Evolutionary conservation across 2,888 invertebrate genomes (phyloP), one percentile per base, ranked within the genome.

Genomic region (Torymus tubicola): DNA sequence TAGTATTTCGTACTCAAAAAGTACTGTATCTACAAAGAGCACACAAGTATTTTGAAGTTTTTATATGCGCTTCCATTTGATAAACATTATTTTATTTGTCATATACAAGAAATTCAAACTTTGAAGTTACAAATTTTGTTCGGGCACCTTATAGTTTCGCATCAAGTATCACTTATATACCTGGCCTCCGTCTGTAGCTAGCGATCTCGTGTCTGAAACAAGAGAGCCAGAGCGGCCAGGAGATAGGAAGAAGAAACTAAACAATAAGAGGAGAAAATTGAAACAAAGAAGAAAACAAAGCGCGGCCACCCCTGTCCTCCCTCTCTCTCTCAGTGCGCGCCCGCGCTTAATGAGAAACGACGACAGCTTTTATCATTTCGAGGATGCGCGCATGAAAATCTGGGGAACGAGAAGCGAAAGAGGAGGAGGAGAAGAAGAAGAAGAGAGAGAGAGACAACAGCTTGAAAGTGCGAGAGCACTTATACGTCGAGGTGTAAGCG

Each of bases 261-360:
- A 50, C 65, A 68, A 21, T 31, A 55, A 68, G 24, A 55, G 55
- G 18, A 8, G 42, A 58, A 50, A 70, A 60, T 58, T 70, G 55
- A 68, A 68, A 68, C 24, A 55, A 68, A 68, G 68, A 55, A 14
- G 68, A 68, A 55, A 55, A 64, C 50, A 16, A 64, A n/a, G n/a
- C n/a, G 14, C 42, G 10, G 31, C 31, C 42, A 42, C 42, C n/a
- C 42, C 31, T 10, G 64, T 8, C 42, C 21, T 21, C 21, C 2
- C 21, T 21, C 21, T 21, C 21, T 21, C 21, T 21, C 24, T 8
- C 31, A 64, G n/a, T n/a, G 57, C 2, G 18, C 50, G 71, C 31
- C 14, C 13, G n/a, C 31, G 55, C 12, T 12, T 53, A 64, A 74
- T 74, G 73, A 65, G 70, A 70, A 70, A 70, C 16, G 24, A 68